Evolutionary conservation across 1,140 invertebrate genomes (phyloP), one percentile per base, ranked within the genome.

Genomic region (Hycleus cichorii): DNA sequence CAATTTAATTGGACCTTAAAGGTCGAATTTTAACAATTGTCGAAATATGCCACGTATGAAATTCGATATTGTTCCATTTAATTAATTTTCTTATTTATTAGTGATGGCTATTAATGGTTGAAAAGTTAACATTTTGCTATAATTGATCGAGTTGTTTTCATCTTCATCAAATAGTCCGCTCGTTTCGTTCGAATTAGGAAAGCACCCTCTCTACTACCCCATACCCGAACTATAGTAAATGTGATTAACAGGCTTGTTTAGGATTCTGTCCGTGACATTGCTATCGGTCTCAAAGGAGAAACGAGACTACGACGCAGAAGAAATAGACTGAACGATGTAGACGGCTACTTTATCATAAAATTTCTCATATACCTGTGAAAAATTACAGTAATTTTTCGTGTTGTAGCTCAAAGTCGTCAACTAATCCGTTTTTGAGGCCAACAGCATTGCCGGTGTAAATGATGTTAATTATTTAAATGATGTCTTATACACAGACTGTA

Each of bases 161-260:
- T 62, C 60, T 48, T 54, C 60, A 62, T 62, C 60, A 58, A 62
- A 62, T 48, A 50, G 56, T 63, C 59, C 18, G 18, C 59, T 55
- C 57, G 54, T 62, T 58, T 52, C 47, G 49, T 25, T 43, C 48
- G 57, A 63, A 59, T 63, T 57, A 59, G 52, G 44, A 47, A 59
- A 18, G 18, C 18, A 18, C 18, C 42, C 49, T 18, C 18, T 18
- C 0, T 18, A 1, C 18, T 18, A 18, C 32, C 32, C 32, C 32
- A 32, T 5, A 32, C 32, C 32, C 48, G 44, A 18, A 18, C 18
- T 18, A 57, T 47, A 53, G 44, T 49, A 63, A 59, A 58, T 63
- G 61, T 66, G 64, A 66, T 66, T 66, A 66, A 66, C 59, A 49
- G 58, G 49, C 58, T 60, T 66, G 61, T 66, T 66, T 66, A 66